Conservation (phyloP, 2,888 invertebrate genomes). For the Andrena bicolor region DNA sequence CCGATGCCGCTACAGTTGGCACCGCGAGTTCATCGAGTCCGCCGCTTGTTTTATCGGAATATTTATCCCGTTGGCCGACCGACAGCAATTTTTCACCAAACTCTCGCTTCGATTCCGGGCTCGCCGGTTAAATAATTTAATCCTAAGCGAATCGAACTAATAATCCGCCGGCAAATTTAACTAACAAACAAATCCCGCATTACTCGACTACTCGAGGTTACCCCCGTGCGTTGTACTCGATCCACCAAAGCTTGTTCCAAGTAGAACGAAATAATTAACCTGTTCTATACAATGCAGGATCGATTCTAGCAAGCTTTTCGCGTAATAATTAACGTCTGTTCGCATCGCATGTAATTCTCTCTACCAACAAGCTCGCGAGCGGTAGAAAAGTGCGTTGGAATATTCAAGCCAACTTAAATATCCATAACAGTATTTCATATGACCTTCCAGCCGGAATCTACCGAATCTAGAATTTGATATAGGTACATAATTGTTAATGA, state of each 20-base stretch:
- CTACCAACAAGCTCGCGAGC: too few species aligned
- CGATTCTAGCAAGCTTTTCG: constrained; percentile 2
- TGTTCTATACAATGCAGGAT: constrained; percentile 6
- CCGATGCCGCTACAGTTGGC: not conserved
- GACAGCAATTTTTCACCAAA: not conserved
- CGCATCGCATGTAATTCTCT: too few species aligned
- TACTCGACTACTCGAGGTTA: constrained; percentile 17
- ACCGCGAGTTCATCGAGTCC: constrained; percentile 10
- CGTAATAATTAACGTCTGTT: not conserved
- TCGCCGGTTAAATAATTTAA: constrained; percentile 7
- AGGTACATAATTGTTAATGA: not conserved
- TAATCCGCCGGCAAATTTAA: constrained; percentile 43
- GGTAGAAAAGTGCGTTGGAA: not conserved
- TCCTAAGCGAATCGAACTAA: constrained; percentile 39
- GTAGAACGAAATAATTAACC: constrained; percentile 50
- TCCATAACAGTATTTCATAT: too few species aligned
- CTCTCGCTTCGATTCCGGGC: not conserved
- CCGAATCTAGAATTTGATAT: not conserved
- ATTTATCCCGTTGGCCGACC: constrained; percentile 1
- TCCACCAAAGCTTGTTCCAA: constrained; percentile 28
- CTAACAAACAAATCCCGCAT: constrained; percentile 48
- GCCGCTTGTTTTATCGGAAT: not conserved
- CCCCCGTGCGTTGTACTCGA: not conserved
- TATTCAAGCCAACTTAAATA: not conserved
- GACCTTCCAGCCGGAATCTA: not conserved